Percentiles rank a stretch among this genome's conserved stretches.
phyloP scores from a whole-genome alignment of 2,797 vertebrate species.

The Poecile montanus region DNA sequence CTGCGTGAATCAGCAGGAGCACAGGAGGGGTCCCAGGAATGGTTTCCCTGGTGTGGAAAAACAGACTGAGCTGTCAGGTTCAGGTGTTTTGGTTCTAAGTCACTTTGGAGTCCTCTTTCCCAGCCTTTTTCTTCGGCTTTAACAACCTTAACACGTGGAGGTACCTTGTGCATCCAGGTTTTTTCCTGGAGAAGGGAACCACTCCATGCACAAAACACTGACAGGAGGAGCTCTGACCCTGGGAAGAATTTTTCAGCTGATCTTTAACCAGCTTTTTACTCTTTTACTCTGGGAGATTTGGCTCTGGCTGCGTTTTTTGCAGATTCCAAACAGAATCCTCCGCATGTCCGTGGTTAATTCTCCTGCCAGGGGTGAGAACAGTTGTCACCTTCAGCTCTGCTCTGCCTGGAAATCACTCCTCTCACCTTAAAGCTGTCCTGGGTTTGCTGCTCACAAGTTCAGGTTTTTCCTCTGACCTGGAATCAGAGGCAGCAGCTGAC shows the following conservation, averaged over 20 bases:
- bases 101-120: neutral
- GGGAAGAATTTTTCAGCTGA: neutral
- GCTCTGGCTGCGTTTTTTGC: neutral
- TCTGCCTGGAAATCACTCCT: neutral
- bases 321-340: neutral
- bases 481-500: neutral
- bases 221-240: neutral
- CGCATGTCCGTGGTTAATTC: neutral
- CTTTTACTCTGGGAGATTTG: neutral
- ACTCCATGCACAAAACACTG: neutral
- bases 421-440: neutral
- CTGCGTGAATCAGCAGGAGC: neutral
- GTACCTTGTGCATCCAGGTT: neutral
- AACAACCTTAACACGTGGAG: fast-evolving
- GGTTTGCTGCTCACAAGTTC: neutral
- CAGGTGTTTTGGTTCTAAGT: neutral
- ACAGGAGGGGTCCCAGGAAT: neutral
- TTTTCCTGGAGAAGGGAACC: neutral
- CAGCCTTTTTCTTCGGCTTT: neutral
- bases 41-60: neutral
- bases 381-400: no score
- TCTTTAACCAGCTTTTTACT: neutral
- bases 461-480: neutral
- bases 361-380: neutral
- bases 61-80: neutral